Percentiles rank a stretch among this genome's conserved stretches.
Evolutionary conservation across 2,888 invertebrate genomes (phyloP).

Genomic region (Cheilosia impressa): DNA sequence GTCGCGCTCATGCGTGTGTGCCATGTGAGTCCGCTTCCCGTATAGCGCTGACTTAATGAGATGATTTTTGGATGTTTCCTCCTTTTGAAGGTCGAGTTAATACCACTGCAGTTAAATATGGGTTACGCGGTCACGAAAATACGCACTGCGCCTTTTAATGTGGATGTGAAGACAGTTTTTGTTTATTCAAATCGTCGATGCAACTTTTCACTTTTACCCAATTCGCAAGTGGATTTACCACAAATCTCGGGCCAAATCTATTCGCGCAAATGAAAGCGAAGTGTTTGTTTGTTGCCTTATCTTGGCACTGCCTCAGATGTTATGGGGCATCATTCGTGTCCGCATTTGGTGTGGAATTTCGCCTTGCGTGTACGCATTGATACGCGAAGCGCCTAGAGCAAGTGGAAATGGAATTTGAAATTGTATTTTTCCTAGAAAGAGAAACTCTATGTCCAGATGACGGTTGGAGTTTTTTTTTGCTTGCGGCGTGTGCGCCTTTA

Average conservation of each 20-base stretch:
- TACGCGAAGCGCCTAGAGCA: constrained; percentile 30
- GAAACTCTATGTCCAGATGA: constrained; percentile 64
- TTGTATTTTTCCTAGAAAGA: constrained; percentile 69
- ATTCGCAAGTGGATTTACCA: constrained; percentile 26
- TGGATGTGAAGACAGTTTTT: too few species aligned
- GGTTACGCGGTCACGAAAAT: constrained; percentile 2
- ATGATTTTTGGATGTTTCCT: constrained; percentile 3
- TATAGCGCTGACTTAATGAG: not conserved
- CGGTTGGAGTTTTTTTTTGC: constrained; percentile 30
- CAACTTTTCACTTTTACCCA: constrained; percentile 62
- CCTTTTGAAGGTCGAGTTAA: constrained; percentile 11
- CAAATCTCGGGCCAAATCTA: not conserved
- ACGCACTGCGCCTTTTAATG: too few species aligned
- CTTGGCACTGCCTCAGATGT: constrained; percentile 41
- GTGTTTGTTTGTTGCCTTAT: constrained; percentile 54
- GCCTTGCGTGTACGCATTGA: constrained; percentile 54
- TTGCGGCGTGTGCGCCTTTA: not conserved
- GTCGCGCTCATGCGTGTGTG: not conserved
- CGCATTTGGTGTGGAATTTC: constrained; percentile 57
- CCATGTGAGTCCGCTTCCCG: not conserved
- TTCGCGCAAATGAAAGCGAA: constrained; percentile 68
- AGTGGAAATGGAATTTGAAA: constrained; percentile 61
- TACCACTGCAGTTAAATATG: not conserved
- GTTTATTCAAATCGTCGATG: not conserved
- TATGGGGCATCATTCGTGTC: constrained; percentile 47